Base-by-base conservation (phyloP, 2,113 vertebrate species). In the Myodes glareolus region DNA sequence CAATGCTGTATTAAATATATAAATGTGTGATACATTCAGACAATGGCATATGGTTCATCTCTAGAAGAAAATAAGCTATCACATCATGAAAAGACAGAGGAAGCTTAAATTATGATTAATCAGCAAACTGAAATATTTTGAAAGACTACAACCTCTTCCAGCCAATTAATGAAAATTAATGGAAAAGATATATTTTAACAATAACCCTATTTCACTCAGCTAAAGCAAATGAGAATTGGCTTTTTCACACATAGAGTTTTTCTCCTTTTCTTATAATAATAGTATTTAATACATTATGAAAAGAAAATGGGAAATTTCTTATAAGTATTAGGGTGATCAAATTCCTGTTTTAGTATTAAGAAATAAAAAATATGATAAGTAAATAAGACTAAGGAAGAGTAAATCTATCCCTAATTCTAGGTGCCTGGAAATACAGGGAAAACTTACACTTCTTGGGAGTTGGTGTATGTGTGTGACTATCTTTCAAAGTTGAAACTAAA, bases 321-420 rank as follows among this genome's bases (percentile, higher is more conserved):
- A 89, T n/a, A 91, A 61, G 7, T 75, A 70, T 67, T 95, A 88
- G 45, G 19, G 86, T 36, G 29, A 90, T 10, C 16, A 86, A 94
- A 86, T 82, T 95, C 9, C 31, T 96, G 0, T 85, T 78, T 70
- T 14, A 85, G 7, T 77, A 78, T 39, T 81, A 45, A 91, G 50
- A 91, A 88, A 77, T 80, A 91, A 93, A 96, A 94, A 94, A 11
- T 68, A 84, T 65, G 0, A 75, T 50, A 90, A 94, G 78, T 75
- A 13, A 3, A 82, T 88, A 90, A 76, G 5, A 84, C 68, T 80
- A 88, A 58, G 13, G 8, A 93, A 19, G 1, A 17, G n/a, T 85
- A 95, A 88, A 50, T 25, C 3, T 76, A 75, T 58, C 94, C 36
- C 36, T 89, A 10, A 76, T 85, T 85, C 4, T 94, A 29, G 39